Percentiles rank a stretch among this genome's conserved stretches.
Evolutionary conservation across 1,140 invertebrate species (phyloP).

Genomic region (Vanessa atalanta): DNA sequence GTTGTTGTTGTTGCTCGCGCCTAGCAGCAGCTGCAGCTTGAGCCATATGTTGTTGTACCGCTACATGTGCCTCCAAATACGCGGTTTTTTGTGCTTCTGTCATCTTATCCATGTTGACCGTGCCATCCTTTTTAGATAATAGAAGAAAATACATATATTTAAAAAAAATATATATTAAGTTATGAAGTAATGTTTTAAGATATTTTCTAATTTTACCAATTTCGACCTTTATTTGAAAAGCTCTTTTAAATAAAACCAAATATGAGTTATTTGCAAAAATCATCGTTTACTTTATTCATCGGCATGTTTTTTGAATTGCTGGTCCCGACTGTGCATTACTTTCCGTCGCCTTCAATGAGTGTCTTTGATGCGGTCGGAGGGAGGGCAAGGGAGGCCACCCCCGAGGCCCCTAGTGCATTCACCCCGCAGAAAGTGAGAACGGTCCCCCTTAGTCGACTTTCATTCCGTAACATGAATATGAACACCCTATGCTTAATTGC

Average conservation of each 20-base stretch:
- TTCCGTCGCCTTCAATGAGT: conserved; percentile 60
- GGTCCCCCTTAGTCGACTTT: conserved; percentile 61
- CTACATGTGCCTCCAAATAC: conserved; percentile 87
- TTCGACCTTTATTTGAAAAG: too few relatives aligned
- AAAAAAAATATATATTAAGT: background rate
- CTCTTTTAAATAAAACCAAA: too few relatives aligned
- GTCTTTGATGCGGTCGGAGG: conserved; percentile 70
- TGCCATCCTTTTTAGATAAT: conserved; percentile 77
- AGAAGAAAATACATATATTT: background rate
- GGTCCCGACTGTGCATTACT: conserved; percentile 40
- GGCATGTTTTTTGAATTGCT: conserved; percentile 27
- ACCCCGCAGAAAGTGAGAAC: conserved; percentile 74
- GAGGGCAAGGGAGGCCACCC: conserved; percentile 62
- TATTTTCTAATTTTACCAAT: too few relatives aligned
- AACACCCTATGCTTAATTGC: conserved; percentile 76
- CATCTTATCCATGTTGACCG: conserved; percentile 86
- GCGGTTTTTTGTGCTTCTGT: conserved; percentile 86
- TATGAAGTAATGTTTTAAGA: background rate
- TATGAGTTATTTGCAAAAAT: background rate
- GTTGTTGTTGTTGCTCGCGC: conserved; percentile 81
- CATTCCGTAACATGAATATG: conserved; percentile 67
- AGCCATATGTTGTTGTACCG: conserved; percentile 89
- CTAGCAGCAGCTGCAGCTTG: conserved; percentile 84
- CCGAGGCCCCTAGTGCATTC: conserved; percentile 72
- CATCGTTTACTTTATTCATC: conserved; percentile 7